Evolutionary conservation across 2,888 invertebrate genomes (phyloP), one percentile per base, ranked within the genome.

Genomic region (Thymelicus sylvestris): DNA sequence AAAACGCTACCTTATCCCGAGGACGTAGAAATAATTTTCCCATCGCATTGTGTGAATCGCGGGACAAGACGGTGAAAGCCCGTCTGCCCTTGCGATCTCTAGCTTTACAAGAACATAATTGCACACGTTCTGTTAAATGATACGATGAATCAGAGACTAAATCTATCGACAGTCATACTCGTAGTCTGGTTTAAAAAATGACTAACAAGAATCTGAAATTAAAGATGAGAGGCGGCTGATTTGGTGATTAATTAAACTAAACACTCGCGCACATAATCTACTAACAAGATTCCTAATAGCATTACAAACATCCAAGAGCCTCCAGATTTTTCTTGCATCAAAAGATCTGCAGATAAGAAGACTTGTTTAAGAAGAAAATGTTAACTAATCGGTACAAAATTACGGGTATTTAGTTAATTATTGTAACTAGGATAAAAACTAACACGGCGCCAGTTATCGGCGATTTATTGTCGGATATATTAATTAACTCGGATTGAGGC

Each of bases 31-130:
- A 81, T 74, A 82, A 78, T 83, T 86, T 86, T 86, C 78, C 81
- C 77, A 78, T 78, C 75, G 77, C 76, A 73, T 75, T 71, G 75
- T 72, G 72, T 74, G 69, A 74, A 79, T 79, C 74, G 78, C 81
- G 82, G 86, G 85, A 86, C 86, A 85, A 85, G 86, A 80, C 83
- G 86, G 92, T 90, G 92, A 92, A 92, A 92, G 92, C 88, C 86
- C 79, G 88, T 86, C 86, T 89, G 89, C 91, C 90, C 89, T 90
- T 89, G 88, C 89, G 86, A 90, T 91, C 86, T 89, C 87, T 87
- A 88, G 85, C 84, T 87, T 81, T 80, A 83, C 84, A 86, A 87
- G 86, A 88, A 86, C 85, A 86, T 89, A 90, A 88, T 87, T 89
- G 85, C 84, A 86, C 83, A 85, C 84, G 84, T 86, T 84, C 83